Percentiles rank a stretch among this genome's conserved stretches.
phyloP scores from a whole-genome alignment of 2,888 invertebrate genomes.

The Rhingia rostrata region DNA sequence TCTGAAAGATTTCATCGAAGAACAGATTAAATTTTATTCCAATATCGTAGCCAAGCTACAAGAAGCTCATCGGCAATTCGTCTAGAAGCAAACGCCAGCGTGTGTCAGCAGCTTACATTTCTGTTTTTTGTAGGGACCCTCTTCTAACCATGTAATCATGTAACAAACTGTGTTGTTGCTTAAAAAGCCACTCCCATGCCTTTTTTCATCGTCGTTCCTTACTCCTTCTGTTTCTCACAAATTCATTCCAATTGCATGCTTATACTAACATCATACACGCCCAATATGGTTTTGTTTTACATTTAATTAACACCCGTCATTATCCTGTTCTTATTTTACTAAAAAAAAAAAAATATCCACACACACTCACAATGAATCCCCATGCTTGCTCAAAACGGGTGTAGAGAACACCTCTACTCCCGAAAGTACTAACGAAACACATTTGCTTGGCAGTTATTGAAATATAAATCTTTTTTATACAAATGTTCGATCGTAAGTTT shows the following conservation, averaged over 20 bases:
- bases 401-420: not conserved
- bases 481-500: slow-evolving; percentile 39
- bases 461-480: slow-evolving; percentile 40
- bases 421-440: slow-evolving; percentile 12
- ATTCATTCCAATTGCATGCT: slow-evolving; percentile 45
- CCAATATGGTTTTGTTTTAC: slow-evolving; percentile 2
- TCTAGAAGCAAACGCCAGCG: slow-evolving; percentile 73
- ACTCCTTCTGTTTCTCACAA: not conserved
- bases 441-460: slow-evolving; percentile 39
- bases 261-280: slow-evolving; percentile 7
- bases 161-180: slow-evolving; percentile 34
- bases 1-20: slow-evolving; percentile 92
- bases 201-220: not conserved
- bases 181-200: slow-evolving; percentile 1
- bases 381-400: slow-evolving; percentile 32
- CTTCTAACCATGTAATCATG: slow-evolving; percentile 10
- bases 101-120: slow-evolving; percentile 27
- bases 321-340: not conserved
- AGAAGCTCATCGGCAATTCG: slow-evolving; percentile 84
- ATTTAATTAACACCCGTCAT: not conserved
- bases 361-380: not conserved
- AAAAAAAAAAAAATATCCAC: not conserved
- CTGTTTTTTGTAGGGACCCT: slow-evolving; percentile 6
- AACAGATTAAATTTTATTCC: slow-evolving; percentile 96
- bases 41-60: slow-evolving; percentile 90